A percentile compares a stretch with the other conserved stretches of the same genome.
Conservation (phyloP, 2,888 invertebrate species). For the Drosophila mercatorum region DNA sequence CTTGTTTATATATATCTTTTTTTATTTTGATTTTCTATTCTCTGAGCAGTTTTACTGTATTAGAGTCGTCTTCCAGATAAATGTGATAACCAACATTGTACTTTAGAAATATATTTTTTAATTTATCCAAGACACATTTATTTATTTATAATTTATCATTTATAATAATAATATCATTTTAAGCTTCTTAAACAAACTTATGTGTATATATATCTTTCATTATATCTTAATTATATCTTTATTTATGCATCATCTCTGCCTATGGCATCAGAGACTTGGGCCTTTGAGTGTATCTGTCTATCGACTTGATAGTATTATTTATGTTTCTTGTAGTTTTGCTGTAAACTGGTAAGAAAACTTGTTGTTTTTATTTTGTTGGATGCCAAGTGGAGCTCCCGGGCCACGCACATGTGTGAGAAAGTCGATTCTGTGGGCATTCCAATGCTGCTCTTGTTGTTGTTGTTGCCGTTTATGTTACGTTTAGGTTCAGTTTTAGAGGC, state of each 20-base stretch:
- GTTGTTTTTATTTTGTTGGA: conserved; percentile 26
- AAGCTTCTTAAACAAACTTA: too few species aligned
- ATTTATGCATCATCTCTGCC: background rate
- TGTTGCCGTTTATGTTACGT: conserved; percentile 58
- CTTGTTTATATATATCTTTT: too few species aligned
- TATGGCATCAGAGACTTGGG: background rate
- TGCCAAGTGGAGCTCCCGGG: conserved; percentile 67
- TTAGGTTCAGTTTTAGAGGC: conserved; percentile 62
- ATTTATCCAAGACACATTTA: too few species aligned
- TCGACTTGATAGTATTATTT: background rate
- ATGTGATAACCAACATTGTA: too few species aligned
- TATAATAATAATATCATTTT: too few species aligned
- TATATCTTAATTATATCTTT: too few species aligned
- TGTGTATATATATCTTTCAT: too few species aligned
- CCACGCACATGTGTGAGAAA: conserved; percentile 76
- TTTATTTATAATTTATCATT: too few species aligned
- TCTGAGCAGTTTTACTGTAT: too few species aligned
- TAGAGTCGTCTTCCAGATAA: too few species aligned
- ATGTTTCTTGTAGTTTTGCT: background rate
- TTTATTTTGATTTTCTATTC: too few species aligned
- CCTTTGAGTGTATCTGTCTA: conserved; percentile 27
- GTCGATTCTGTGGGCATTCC: conserved; percentile 47
- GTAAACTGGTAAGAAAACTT: conserved; percentile 39
- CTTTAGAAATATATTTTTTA: too few species aligned
- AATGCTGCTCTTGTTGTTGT: conserved; percentile 21